Conservation (phyloP, 53 echinoderm and acorn worm species). For the Arbacia lixula region DNA sequence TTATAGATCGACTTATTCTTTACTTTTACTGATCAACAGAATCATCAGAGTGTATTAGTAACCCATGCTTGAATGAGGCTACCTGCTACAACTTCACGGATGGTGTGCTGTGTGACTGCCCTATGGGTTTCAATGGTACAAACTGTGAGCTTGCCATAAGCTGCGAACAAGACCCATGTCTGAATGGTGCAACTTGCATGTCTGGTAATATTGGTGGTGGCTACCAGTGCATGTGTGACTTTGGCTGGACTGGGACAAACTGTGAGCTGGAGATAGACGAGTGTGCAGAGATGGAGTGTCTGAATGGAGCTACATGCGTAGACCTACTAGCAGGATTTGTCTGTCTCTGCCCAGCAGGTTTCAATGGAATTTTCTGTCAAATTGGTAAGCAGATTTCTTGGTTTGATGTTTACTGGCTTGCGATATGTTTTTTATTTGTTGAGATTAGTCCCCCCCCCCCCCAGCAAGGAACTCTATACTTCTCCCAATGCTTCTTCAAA, state of each 20-base stretch:
- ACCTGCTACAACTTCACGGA: constrained; percentile 53
- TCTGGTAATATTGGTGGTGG: neutral
- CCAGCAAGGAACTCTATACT: too few species aligned
- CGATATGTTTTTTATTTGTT: too few species aligned
- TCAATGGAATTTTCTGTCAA: constrained; percentile 57
- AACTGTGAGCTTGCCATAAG: constrained; percentile 53
- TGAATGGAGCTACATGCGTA: constrained; percentile 66
- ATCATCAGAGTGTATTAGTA: constrained; percentile 44
- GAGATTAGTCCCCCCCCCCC: too few species aligned
- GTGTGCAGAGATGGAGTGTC: constrained; percentile 52
- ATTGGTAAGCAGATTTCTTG: constrained; percentile 52
- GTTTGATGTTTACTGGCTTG: too few species aligned
- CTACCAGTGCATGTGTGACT: constrained; percentile 27
- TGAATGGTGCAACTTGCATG: constrained; percentile 68
- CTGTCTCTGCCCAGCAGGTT: constrained; percentile 45
- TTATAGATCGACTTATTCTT: neutral
- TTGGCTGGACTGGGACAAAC: constrained; percentile 26
- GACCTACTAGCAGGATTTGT: constrained; percentile 56
- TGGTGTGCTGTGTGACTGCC: constrained; percentile 39
- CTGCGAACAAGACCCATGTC: constrained; percentile 73
- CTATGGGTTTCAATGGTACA: constrained; percentile 44
- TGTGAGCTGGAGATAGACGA: constrained; percentile 21
- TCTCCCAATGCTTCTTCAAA: too few species aligned
- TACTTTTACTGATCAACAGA: constrained; percentile 12
- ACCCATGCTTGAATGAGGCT: constrained; percentile 65